These are phyloP conservation scores for Luscinia megarhynchos DNA, from an alignment of 2,797 vertebrate genomes.

Conservation along the genomic window DNA sequence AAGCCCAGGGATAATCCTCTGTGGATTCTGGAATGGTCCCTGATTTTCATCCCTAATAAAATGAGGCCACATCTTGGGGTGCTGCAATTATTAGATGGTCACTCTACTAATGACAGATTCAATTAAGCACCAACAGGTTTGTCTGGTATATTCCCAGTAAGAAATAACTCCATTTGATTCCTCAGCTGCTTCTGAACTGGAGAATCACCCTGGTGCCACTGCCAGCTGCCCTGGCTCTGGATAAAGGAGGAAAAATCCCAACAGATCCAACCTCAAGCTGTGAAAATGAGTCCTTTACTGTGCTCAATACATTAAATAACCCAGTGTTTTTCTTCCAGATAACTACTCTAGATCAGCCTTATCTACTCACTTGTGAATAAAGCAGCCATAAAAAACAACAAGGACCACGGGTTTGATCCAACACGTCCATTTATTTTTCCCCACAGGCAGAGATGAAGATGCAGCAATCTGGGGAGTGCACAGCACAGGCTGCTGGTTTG, in stretches of 20 bases:
- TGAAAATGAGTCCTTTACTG: background rate
- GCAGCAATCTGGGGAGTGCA: background rate
- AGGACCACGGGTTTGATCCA: background rate
- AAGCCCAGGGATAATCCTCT: background rate
- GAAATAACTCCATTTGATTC: background rate
- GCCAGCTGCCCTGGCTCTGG: background rate
- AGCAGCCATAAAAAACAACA: slow-evolving; percentile 16
- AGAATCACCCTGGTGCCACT: background rate
- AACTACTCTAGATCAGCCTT: background rate
- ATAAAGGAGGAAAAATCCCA: background rate
- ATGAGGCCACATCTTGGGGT: accelerated
- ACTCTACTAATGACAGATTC: background rate
- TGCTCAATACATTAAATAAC: background rate
- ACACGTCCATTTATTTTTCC: slow-evolving; percentile 17
- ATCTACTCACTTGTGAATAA: slow-evolving; percentile 12
- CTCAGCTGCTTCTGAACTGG: background rate
- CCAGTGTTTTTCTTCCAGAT: background rate
- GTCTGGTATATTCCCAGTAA: background rate
- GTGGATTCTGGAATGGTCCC: background rate
- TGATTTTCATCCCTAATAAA: background rate
- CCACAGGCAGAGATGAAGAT: slow-evolving; percentile 42
- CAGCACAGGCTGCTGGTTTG: slow-evolving; percentile 33
- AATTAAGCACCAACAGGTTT: background rate
- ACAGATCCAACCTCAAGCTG: background rate
- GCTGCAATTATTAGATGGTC: background rate